phyloP scores from a whole-genome alignment of 1,140 invertebrate species.

The Stegodyphus mimosarum region DNA sequence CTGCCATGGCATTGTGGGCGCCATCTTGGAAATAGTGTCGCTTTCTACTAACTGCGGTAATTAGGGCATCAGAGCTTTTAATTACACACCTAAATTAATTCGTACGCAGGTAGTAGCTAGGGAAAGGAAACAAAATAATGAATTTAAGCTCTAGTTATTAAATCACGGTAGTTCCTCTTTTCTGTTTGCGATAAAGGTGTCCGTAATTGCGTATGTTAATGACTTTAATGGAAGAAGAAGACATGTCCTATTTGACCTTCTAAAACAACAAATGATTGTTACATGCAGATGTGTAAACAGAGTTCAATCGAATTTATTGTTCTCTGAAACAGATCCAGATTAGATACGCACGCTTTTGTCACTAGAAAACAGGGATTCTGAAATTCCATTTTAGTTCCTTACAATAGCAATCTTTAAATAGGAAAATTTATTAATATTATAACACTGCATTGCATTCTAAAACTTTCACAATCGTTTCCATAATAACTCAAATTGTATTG shows the following conservation, averaged over 20 bases:
- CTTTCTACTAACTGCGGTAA: constrained; percentile 26
- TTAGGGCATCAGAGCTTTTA: constrained; percentile 41
- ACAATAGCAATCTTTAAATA: no score
- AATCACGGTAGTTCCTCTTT: constrained; percentile 17
- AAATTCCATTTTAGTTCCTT: no score
- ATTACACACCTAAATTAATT: constrained; percentile 50
- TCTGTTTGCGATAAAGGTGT: neutral
- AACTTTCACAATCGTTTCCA: no score
- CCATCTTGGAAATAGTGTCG: constrained; percentile 34
- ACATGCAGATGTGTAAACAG: no score
- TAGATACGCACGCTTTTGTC: no score
- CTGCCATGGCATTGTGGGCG: neutral
- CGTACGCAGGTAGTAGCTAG: constrained; percentile 1
- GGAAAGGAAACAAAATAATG: constrained; percentile 24
- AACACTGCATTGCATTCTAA: no score
- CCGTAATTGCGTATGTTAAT: constrained; percentile 16
- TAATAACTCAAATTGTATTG: no score
- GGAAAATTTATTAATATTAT: no score
- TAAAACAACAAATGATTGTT: no score
- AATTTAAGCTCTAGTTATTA: constrained; percentile 42
- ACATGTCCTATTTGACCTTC: neutral
- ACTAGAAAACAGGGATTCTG: no score
- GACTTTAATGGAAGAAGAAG: neutral
- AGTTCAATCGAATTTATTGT: no score
- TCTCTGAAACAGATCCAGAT: no score